phyloP scores from a whole-genome alignment of 2,888 invertebrate genomes.

The Endotricha flammealis region DNA sequence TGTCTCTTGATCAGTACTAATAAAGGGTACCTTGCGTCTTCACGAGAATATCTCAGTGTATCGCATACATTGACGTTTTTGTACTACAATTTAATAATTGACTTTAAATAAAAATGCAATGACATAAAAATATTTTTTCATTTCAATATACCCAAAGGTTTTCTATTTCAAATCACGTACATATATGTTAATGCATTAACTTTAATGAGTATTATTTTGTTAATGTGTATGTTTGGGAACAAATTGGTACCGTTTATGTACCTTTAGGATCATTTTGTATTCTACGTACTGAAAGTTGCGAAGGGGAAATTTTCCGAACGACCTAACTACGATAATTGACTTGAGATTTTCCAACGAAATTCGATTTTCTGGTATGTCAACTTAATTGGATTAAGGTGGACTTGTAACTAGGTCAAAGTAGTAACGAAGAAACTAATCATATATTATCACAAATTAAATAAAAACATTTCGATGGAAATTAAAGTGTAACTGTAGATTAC shows the following conservation, averaged over 20 bases:
- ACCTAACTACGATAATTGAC: too few relatives aligned
- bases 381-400: too few relatives aligned
- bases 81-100: neutral
- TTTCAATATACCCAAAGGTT: neutral
- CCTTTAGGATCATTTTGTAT: neutral
- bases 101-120: neutral
- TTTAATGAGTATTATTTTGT: slow-evolving; percentile 9
- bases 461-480: too few relatives aligned
- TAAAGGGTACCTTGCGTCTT: slow-evolving; percentile 19
- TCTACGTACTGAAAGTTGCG: neutral
- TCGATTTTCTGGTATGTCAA: too few relatives aligned
- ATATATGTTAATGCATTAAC: slow-evolving; percentile 5
- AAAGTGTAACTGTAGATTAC: too few relatives aligned
- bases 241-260: slow-evolving; percentile 1
- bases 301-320: too few relatives aligned
- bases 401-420: too few relatives aligned
- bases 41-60: slow-evolving; percentile 17
- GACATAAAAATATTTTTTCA: neutral
- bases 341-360: too few relatives aligned
- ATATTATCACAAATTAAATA: too few relatives aligned
- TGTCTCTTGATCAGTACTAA: slow-evolving; percentile 7
- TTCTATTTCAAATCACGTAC: neutral
- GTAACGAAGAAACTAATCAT: too few relatives aligned
- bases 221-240: slow-evolving; percentile 5
- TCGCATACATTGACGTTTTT: neutral